Conservation (phyloP, 2,113 vertebrate genomes). For the Eurypyga helias region DNA sequence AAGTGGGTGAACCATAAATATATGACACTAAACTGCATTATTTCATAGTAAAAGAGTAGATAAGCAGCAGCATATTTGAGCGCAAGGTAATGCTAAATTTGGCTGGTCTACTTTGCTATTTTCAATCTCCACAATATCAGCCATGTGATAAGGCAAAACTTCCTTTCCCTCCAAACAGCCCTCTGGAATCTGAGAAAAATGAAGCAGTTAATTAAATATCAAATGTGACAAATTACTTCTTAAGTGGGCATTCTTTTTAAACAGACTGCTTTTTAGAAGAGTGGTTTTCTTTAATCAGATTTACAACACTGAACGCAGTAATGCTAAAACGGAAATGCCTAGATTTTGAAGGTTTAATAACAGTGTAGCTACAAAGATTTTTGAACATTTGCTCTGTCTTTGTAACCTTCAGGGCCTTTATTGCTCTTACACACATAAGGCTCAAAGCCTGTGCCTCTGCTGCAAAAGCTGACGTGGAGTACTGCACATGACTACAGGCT, state of each 20-base stretch:
- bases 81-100: not conserved
- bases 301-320: not conserved
- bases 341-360: not conserved
- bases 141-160: not conserved
- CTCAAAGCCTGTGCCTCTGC: not conserved
- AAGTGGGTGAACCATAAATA: not conserved
- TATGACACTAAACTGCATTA: not conserved
- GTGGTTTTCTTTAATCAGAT: not conserved
- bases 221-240: not conserved
- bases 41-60: not conserved
- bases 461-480: not conserved
- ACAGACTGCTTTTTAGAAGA: not conserved
- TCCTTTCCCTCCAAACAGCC: not conserved
- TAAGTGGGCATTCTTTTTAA: not conserved
- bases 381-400: not conserved
- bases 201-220: not conserved
- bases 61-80: not conserved
- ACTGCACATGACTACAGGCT: not conserved
- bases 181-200: not conserved
- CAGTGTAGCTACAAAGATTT: not conserved
- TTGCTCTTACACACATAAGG: not conserved
- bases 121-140: not conserved
- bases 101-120: not conserved
- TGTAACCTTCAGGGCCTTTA: accelerated
- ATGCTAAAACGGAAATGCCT: not conserved